phyloP scores from a whole-genome alignment of 1,140 invertebrate genomes.

The Stegodyphus dumicola region DNA sequence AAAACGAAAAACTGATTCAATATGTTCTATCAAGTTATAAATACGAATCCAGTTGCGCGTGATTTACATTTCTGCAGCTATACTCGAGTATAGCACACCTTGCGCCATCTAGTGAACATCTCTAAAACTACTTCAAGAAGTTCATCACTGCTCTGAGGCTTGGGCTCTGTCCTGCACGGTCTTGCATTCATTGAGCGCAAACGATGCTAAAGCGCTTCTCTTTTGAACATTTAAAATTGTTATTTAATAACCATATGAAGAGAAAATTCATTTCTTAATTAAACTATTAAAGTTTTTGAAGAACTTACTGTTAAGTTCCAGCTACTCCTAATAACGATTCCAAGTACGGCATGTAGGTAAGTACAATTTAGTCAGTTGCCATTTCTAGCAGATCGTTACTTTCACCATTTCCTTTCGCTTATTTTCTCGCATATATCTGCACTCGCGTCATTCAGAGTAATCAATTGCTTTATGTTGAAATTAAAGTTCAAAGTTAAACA shows the following conservation, averaged over 20 bases:
- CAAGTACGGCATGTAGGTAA: background rate
- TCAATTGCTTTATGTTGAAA: too few relatives aligned
- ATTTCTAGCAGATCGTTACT: background rate
- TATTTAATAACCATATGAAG: background rate
- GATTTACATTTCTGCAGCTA: background rate
- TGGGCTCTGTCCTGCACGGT: slow-evolving; percentile 28
- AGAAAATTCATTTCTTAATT: background rate
- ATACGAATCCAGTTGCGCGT: too few relatives aligned
- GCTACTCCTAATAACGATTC: background rate
- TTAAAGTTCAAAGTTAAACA: too few relatives aligned
- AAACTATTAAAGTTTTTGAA: background rate
- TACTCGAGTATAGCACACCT: slow-evolving; percentile 9
- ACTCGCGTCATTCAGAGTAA: too few relatives aligned
- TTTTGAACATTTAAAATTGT: background rate
- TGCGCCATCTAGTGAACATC: slow-evolving; percentile 28
- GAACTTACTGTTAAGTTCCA: background rate
- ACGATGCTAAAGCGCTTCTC: slow-evolving; percentile 3
- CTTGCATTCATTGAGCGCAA: slow-evolving; percentile 34
- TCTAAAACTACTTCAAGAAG: background rate
- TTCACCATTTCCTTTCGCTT: too few relatives aligned
- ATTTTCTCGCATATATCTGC: too few relatives aligned
- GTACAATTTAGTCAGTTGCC: background rate
- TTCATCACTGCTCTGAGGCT: slow-evolving; percentile 8
- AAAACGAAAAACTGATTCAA: too few relatives aligned
- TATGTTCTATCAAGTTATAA: too few relatives aligned